These are phyloP conservation scores for Guaruba guarouba DNA, from an alignment of 2,113 vertebrate genomes.

Conservation along the genomic window DNA sequence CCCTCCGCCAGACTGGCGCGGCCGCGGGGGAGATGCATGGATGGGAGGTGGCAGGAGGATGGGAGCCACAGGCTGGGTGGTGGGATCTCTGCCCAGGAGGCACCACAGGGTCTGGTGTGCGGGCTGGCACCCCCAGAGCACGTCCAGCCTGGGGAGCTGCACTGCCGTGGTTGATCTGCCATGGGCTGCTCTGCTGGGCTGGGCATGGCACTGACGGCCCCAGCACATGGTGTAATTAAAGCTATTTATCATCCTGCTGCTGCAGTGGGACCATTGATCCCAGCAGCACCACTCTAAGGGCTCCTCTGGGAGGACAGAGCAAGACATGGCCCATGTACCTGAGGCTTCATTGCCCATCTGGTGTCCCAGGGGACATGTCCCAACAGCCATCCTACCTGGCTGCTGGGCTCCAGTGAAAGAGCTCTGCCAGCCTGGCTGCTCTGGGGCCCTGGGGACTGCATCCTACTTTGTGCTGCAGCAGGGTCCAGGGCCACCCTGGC, in stretches of 20 bases:
- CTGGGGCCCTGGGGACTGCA: rapidly evolving
- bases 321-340: background rate
- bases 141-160: background rate
- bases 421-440: background rate
- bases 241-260: constrained; percentile 38
- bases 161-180: background rate
- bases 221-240: background rate
- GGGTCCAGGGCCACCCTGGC: background rate
- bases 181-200: background rate
- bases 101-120: rapidly evolving
- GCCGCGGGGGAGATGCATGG: background rate
- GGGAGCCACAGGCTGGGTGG: background rate
- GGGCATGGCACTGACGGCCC: background rate
- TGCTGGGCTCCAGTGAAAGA: background rate
- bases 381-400: background rate
- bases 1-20: constrained; percentile 28
- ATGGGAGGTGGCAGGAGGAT: background rate
- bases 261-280: background rate
- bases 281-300: background rate
- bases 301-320: constrained; percentile 35
- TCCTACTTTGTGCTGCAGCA: background rate
- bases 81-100: background rate
- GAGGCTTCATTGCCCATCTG: background rate
- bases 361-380: background rate
- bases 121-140: background rate